Evolutionary conservation across 2,113 vertebrate genomes (phyloP).

Genomic region (Garra rufa): DNA sequence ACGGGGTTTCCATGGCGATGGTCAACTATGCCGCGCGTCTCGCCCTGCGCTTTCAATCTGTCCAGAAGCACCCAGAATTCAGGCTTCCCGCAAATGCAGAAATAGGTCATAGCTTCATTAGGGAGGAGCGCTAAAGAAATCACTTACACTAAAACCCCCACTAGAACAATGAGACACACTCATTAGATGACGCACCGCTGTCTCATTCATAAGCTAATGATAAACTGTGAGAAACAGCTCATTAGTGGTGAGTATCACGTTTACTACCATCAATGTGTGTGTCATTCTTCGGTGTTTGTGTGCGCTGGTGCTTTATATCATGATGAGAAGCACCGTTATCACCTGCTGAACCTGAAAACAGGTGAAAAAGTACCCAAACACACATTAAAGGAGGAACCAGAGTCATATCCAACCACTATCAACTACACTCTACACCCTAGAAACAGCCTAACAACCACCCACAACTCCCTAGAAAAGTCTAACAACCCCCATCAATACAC

Average conservation of each 20-base stretch:
- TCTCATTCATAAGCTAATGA: constrained; percentile 8
- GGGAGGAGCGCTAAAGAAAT: constrained; percentile 12
- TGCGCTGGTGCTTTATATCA: background rate
- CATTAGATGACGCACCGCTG: background rate
- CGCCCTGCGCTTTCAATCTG: constrained; percentile 50
- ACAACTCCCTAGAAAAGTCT: background rate
- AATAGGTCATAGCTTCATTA: constrained; percentile 65
- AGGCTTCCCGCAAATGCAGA: constrained; percentile 67
- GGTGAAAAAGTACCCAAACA: background rate
- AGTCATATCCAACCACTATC: background rate
- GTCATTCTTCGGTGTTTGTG: background rate
- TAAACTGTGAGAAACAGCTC: background rate
- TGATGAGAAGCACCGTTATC: background rate
- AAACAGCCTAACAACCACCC: background rate
- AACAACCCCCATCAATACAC: too few relatives aligned
- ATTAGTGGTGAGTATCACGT: background rate
- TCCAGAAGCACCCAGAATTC: constrained; percentile 51
- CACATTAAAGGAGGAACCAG: background rate
- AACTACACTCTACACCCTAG: too few relatives aligned
- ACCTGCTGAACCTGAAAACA: background rate
- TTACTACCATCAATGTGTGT: background rate
- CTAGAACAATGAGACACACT: background rate
- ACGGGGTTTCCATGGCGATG: constrained; percentile 69
- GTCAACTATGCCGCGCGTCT: constrained; percentile 68
- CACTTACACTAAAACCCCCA: background rate